Conservation (phyloP, 1,140 invertebrate genomes). For the Cotesia typhae region DNA sequence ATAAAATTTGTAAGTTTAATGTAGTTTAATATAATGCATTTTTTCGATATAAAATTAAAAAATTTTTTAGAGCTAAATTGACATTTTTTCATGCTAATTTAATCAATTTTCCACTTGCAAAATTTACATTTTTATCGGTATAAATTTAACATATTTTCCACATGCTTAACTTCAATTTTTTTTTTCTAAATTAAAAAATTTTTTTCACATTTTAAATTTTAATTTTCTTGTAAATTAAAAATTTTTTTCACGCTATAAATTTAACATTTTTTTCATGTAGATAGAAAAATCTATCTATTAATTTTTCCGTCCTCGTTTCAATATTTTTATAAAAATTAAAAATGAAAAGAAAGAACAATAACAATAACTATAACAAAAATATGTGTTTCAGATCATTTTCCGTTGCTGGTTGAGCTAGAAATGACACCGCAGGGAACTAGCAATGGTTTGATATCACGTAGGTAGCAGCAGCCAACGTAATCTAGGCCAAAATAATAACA, state of each 20-base stretch:
- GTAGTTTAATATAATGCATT: no score
- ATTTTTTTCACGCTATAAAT: no score
- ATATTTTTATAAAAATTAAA: no score
- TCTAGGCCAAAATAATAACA: constrained; percentile 61
- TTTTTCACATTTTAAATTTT: neutral
- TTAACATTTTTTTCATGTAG: no score
- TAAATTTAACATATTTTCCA: no score
- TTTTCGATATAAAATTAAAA: neutral
- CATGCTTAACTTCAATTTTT: no score
- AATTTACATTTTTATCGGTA: no score
- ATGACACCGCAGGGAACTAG: constrained; percentile 73
- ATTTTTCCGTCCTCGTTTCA: no score
- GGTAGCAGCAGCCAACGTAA: constrained; percentile 65
- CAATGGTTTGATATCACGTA: constrained; percentile 64
- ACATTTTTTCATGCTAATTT: neutral
- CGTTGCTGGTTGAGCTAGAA: constrained; percentile 93
- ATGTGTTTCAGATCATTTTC: constrained; percentile 87
- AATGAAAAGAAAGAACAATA: neutral
- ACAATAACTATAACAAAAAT: constrained; percentile 11
- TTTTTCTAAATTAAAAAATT: neutral
- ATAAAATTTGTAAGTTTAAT: no score
- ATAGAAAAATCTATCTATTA: no score
- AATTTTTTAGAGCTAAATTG: neutral
- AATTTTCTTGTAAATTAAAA: neutral
- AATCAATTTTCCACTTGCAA: no score